Base-by-base conservation (phyloP, 2,888 invertebrate genomes). In the Acronicta psi region DNA sequence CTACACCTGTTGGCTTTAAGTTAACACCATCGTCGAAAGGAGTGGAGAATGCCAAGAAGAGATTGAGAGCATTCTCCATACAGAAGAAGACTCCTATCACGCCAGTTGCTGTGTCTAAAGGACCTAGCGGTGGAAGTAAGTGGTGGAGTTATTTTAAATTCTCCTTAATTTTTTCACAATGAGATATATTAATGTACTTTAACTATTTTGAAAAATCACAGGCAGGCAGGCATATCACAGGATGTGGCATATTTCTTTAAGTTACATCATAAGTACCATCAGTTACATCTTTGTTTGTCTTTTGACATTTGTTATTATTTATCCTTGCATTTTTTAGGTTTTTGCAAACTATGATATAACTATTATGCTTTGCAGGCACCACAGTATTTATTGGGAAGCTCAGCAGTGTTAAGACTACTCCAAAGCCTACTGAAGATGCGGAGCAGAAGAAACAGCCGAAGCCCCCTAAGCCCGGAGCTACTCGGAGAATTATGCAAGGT, bases 381-480 rank as follows among this genome's bases (percentile, higher is more conserved):
- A 89, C 93, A 52, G 91, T 94, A 1, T 79, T 93, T 18, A 94
- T 94, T n/a, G 94, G 94, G 2, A 94, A 91, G 67, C 72, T 93
- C 25, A 83, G 82, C 42, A 84, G 85, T 54, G 85, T 86, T 1
- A 92, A 92, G 69, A 67, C 81, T 0, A 80, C 85, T 10, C 85
- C 86, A 0, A 92, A 92, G 43, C 70, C 75, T n/a, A n/a, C n/a
- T 2, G 84, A 88, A 0, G 86, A 87, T 43, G 81, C 78, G 0
- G 80, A 81, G 0, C 75, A 69, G 9, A 92, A 90, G 66, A 93
- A 91, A 55, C 79, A 71, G 0, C 90, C 89, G 0, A 92, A 88
- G 62, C 93, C 93, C 1, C 93, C 93, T 0, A 93, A 93, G 66
- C 93, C 93, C 6, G 93, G 93, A 0, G 69, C 83, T 25, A 73